These are phyloP conservation scores for Phenacoccus solenopsis DNA, from an alignment of 1,140 invertebrate genomes.

Conservation along the genomic window DNA sequence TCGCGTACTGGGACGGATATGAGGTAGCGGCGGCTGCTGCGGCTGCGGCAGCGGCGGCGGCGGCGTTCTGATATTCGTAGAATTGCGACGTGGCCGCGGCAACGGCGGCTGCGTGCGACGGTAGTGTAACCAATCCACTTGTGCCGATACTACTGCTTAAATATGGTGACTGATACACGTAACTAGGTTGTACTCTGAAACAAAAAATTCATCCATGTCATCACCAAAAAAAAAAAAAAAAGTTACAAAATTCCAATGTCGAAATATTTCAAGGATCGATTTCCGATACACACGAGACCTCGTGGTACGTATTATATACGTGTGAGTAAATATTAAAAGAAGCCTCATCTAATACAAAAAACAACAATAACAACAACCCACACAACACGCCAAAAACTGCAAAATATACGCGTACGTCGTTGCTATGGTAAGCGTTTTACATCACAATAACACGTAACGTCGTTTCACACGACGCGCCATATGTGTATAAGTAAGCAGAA, in stretches of 20 bases:
- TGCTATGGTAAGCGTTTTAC: conserved; percentile 15
- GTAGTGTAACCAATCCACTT: conserved; percentile 21
- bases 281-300: neutral
- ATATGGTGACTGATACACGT: conserved; percentile 34
- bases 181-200: conserved; percentile 34
- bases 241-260: neutral
- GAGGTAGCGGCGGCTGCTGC: conserved; percentile 28
- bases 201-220: conserved; percentile 16
- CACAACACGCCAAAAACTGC: conserved; percentile 10
- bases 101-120: conserved; percentile 29
- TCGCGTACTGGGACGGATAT: conserved; percentile 32
- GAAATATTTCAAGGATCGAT: neutral
- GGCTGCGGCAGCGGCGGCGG: conserved; percentile 29
- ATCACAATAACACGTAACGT: conserved; percentile 11
- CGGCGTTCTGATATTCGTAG: conserved; percentile 35
- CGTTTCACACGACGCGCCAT: neutral
- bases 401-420: neutral
- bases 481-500: neutral
- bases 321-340: conserved; percentile 5
- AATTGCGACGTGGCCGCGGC: conserved; percentile 31
- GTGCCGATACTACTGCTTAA: conserved; percentile 27
- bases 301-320: neutral
- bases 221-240: neutral
- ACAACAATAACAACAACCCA: conserved; percentile 7
- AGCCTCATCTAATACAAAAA: conserved; percentile 8